Evolutionary conservation across 1,140 invertebrate species (phyloP).

Genomic region (Drosophila tsacasi): DNA sequence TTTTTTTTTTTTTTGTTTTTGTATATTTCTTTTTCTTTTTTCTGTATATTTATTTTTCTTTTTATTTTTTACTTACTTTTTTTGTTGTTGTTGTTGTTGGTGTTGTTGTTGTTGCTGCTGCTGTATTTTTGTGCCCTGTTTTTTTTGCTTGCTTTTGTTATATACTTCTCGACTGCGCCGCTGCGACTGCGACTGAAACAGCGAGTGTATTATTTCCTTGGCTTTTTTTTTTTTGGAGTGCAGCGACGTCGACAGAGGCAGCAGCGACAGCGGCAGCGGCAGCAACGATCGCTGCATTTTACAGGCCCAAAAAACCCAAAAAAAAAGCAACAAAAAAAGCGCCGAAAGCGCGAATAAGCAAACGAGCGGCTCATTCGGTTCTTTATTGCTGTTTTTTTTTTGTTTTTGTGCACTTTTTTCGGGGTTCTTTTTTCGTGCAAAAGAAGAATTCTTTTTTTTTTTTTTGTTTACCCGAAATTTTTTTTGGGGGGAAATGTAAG

Average conservation of each 20-base stretch:
- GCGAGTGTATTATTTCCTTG: conserved; percentile 41
- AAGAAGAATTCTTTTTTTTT: conserved; percentile 1
- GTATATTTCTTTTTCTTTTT: conserved; percentile 35
- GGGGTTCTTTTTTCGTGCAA: neutral
- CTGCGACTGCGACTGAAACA: conserved; percentile 3
- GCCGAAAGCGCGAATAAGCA: conserved; percentile 4
- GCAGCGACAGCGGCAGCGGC: conserved; percentile 21
- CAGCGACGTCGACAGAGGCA: conserved; percentile 51
- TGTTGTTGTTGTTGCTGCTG: conserved; percentile 10
- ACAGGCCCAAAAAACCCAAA: conserved; percentile 35
- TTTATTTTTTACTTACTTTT: conserved; percentile 33
- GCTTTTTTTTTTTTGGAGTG: conserved; percentile 56
- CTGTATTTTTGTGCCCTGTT: conserved; percentile 26
- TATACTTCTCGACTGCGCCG: conserved; percentile 45
- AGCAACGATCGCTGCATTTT: conserved; percentile 41
- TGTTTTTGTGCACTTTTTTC: neutral
- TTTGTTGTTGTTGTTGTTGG: conserved; percentile 4
- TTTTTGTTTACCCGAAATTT: conserved; percentile 11
- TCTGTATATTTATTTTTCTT: conserved; percentile 16
- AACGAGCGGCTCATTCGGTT: conserved; percentile 24
- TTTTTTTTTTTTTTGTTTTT: too few relatives aligned
- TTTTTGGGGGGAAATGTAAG: conserved; percentile 6
- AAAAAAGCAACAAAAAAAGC: neutral
- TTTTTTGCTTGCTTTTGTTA: conserved; percentile 49
- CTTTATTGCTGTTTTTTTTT: neutral